A percentile compares a stretch with the other conserved stretches of the same genome.
Evolutionary conservation across 1,140 invertebrate species (phyloP).

Genomic region (Nautilus pompilius): DNA sequence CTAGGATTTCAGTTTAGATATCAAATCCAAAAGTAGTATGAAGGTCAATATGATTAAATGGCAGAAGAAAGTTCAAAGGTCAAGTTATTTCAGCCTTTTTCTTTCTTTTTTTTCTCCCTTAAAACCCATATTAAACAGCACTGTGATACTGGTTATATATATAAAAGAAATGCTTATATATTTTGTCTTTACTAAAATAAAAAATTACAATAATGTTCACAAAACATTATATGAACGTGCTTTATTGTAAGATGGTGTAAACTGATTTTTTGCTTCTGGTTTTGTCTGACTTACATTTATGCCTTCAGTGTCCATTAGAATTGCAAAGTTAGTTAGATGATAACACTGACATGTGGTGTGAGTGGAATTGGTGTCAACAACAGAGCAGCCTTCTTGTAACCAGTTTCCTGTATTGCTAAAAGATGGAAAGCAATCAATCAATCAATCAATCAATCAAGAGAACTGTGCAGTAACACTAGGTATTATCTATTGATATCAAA

Average conservation of each 20-base stretch:
- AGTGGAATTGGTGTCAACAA: constrained; percentile 31
- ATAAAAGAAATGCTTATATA: not conserved
- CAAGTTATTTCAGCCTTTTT: no score
- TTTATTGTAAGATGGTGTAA: not conserved
- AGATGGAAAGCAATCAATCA: not conserved
- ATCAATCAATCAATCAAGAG: no score
- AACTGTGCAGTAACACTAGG: no score
- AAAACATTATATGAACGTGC: not conserved
- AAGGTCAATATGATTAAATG: no score
- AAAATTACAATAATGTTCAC: not conserved
- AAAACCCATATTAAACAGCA: no score
- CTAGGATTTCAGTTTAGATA: no score
- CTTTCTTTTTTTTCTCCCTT: no score
- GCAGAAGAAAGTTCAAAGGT: no score
- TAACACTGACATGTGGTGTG: constrained; percentile 93
- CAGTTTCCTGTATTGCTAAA: constrained; percentile 18
- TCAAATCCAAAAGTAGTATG: no score
- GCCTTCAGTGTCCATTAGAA: constrained; percentile 71
- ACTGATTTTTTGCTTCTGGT: not conserved
- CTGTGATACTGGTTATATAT: not conserved
- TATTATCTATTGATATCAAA: no score
- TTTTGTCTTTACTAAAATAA: not conserved
- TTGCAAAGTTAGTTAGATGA: constrained; percentile 87
- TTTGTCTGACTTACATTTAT: constrained; percentile 23
- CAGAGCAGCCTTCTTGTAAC: constrained; percentile 39